Evolutionary conservation across 2,113 vertebrate genomes (phyloP).

Genomic region (Laticauda laticaudata): DNA sequence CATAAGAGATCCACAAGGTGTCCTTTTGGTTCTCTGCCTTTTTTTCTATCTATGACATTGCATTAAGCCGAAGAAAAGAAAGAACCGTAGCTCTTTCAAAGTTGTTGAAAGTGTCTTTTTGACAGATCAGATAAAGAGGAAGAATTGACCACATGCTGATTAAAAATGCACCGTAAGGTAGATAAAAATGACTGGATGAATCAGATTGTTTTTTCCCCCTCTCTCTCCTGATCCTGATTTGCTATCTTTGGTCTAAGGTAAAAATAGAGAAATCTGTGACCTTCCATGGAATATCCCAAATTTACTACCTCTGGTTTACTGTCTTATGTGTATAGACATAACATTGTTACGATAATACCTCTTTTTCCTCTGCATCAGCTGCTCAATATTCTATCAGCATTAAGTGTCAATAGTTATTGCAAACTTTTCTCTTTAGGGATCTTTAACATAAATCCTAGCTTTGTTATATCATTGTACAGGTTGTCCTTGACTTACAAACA

Average conservation of each 20-base stretch:
- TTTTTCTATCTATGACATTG: not conserved
- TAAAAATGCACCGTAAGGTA: not conserved
- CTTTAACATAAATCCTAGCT: not conserved
- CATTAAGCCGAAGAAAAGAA: not conserved
- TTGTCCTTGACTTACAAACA: too few relatives aligned
- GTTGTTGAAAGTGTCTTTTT: not conserved
- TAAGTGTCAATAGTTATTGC: not conserved
- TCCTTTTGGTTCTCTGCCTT: too few relatives aligned
- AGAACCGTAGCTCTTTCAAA: not conserved
- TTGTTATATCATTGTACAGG: not conserved
- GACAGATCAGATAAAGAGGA: not conserved
- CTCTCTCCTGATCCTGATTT: not conserved
- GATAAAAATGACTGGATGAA: not conserved
- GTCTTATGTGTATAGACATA: not conserved
- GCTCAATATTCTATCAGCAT: not conserved
- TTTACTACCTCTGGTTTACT: not conserved
- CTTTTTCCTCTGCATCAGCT: not conserved
- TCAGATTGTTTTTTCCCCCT: too few relatives aligned
- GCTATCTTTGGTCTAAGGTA: not conserved
- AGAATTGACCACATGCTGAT: not conserved
- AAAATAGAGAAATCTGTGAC: not conserved
- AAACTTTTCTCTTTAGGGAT: not conserved
- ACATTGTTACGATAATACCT: too few relatives aligned
- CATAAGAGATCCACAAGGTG: not conserved
- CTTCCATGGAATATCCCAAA: not conserved